These are phyloP conservation scores for Crotalus adamanteus DNA, from an alignment of 2,797 vertebrate genomes.

Conservation along the genomic window DNA sequence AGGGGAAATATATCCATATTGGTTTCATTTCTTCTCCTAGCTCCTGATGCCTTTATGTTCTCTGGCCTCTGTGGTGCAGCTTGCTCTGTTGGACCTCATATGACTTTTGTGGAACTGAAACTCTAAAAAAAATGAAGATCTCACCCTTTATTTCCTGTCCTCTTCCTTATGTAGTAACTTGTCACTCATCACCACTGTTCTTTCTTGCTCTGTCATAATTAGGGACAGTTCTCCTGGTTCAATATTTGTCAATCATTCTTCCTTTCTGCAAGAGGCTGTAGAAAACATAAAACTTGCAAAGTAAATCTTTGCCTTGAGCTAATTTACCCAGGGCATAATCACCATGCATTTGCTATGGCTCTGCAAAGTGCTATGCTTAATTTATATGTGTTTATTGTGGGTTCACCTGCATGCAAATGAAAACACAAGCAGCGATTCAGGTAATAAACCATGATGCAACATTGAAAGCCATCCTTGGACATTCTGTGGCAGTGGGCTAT, in stretches of 20 bases:
- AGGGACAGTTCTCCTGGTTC: background rate
- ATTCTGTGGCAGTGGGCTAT: background rate
- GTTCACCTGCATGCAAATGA: background rate
- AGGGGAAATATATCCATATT: background rate
- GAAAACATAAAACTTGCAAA: background rate
- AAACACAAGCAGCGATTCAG: background rate
- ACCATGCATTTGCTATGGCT: too few species aligned
- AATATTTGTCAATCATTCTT: background rate
- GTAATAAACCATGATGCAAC: background rate
- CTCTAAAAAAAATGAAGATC: background rate
- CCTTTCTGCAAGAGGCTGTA: background rate
- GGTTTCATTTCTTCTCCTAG: background rate
- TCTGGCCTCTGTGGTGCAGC: background rate
- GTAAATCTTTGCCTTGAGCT: background rate
- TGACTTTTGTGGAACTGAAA: background rate
- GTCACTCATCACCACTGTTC: background rate
- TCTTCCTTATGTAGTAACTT: background rate
- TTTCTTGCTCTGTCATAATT: background rate
- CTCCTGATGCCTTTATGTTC: background rate
- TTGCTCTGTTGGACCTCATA: background rate
- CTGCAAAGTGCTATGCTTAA: background rate
- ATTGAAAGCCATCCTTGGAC: background rate
- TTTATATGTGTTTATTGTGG: background rate
- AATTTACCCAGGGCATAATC: background rate
- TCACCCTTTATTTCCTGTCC: background rate